These are phyloP conservation scores for Aurelia aurita complex sp. Pacific DNA, from an alignment of 30 jellyfish, hydroid and myxozoan genomes.

Conservation along the genomic window DNA sequence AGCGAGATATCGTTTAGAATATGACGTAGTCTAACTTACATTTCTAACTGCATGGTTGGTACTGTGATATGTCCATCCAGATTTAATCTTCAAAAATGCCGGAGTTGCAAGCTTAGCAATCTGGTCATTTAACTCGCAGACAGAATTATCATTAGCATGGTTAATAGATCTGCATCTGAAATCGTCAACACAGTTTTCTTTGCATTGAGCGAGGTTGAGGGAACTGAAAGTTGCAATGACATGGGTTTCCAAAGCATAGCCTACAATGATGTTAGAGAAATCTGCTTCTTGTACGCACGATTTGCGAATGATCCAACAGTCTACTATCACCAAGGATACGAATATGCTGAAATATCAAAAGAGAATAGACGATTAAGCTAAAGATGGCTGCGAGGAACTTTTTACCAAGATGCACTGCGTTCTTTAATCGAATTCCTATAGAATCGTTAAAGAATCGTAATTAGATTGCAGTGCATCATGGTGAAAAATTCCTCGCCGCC, in stretches of 20 bases:
- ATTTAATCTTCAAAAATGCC: not conserved
- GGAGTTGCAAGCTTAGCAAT: not conserved
- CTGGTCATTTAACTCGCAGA: constrained; percentile 15
- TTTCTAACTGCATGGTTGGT: constrained; percentile 5
- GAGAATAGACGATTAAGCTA: no score
- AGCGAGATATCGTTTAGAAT: not conserved
- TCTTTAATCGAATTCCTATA: no score
- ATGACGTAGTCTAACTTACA: not conserved
- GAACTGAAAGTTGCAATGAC: not conserved
- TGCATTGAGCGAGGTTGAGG: not conserved
- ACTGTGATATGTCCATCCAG: constrained; percentile 18
- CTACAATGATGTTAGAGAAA: not conserved
- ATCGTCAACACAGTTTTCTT: constrained; percentile 4
- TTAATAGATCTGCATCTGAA: constrained; percentile 16
- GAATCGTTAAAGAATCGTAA: no score
- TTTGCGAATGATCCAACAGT: constrained; percentile 28
- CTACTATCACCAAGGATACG: not conserved
- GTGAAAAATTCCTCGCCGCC: no score
- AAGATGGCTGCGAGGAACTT: no score
- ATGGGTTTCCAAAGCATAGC: constrained; percentile 1
- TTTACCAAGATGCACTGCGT: no score
- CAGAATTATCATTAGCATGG: not conserved
- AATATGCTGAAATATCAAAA: no score
- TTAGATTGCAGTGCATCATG: no score
- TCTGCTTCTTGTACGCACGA: constrained; percentile 21